Percentiles rank a stretch among this genome's conserved stretches.
phyloP scores from a whole-genome alignment of 2,797 vertebrate species.

The Acipenser ruthenus region DNA sequence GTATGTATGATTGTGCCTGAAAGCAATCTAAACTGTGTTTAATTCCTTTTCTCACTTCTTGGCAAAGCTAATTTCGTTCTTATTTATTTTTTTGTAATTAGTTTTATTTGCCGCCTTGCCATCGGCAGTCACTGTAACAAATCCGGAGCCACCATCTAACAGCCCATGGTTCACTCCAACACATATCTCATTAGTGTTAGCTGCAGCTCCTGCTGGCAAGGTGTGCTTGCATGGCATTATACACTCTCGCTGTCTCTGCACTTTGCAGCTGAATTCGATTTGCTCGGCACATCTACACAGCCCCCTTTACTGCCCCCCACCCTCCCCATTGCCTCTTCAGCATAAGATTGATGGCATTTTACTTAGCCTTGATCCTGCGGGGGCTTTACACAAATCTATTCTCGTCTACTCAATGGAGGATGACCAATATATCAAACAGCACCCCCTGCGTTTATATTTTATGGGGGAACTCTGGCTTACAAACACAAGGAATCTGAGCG shows the following conservation, averaged over 20 bases:
- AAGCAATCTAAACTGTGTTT: too few species aligned
- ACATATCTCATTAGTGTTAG: neutral
- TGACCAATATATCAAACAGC: slow-evolving; percentile 6
- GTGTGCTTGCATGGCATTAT: neutral
- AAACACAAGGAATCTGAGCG: slow-evolving; percentile 15
- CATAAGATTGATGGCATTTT: slow-evolving; percentile 7
- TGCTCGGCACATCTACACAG: neutral
- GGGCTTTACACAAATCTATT: slow-evolving; percentile 23
- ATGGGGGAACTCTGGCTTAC: slow-evolving; percentile 26
- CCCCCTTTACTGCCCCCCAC: neutral
- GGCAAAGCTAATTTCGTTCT: neutral
- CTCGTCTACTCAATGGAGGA: slow-evolving; percentile 31
- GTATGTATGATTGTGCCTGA: too few species aligned
- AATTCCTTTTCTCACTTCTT: neutral
- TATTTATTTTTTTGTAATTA: neutral
- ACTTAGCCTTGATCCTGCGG: slow-evolving; percentile 5
- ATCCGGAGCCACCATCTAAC: too few species aligned
- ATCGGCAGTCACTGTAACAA: neutral
- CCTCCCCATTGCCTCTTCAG: neutral
- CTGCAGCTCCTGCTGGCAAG: neutral
- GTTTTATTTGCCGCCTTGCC: neutral
- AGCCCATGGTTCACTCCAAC: neutral
- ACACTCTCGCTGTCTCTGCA: neutral
- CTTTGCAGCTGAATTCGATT: neutral
- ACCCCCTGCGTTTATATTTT: slow-evolving; percentile 22